A percentile compares a stretch with the other conserved stretches of the same genome.
phyloP scores from a whole-genome alignment of 2,113 vertebrate genomes.

The Procavia capensis region DNA sequence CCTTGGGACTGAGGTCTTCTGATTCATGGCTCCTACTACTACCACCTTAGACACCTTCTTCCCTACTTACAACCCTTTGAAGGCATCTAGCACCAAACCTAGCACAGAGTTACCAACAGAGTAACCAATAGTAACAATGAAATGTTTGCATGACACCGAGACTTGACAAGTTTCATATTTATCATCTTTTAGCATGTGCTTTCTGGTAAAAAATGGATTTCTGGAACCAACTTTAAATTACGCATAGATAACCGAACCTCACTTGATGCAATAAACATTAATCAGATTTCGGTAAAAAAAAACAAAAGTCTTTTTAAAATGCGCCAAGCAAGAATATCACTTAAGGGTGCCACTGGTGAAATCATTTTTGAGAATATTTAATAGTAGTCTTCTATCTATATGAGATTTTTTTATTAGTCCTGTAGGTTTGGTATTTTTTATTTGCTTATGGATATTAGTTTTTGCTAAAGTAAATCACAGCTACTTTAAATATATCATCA shows the following conservation, averaged over 20 bases:
- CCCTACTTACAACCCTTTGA: background rate
- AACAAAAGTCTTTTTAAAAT: conserved; percentile 46
- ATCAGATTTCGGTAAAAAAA: conserved; percentile 44
- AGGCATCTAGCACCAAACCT: background rate
- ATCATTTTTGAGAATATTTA: conserved; percentile 47
- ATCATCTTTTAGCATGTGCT: background rate
- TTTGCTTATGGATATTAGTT: conserved; percentile 47
- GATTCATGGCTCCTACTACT: background rate
- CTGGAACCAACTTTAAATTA: conserved; percentile 37
- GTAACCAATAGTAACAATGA: background rate
- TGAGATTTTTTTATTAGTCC: conserved; percentile 24
- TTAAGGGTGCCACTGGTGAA: conserved; percentile 21
- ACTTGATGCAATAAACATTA: conserved; percentile 45
- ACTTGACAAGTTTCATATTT: background rate
- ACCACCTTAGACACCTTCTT: background rate
- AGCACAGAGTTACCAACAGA: background rate
- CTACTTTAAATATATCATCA: conserved; percentile 17
- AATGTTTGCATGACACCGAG: background rate
- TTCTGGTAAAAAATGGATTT: conserved; percentile 42
- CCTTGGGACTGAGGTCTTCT: background rate
- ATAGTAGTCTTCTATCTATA: conserved; percentile 45
- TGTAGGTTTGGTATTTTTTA: background rate
- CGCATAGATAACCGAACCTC: conserved; percentile 25
- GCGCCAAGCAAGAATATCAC: background rate
- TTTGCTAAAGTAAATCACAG: conserved; percentile 40